Evolutionary conservation across 2,888 invertebrate genomes (phyloP).

Genomic region (Chalcosyrphus nemorum): DNA sequence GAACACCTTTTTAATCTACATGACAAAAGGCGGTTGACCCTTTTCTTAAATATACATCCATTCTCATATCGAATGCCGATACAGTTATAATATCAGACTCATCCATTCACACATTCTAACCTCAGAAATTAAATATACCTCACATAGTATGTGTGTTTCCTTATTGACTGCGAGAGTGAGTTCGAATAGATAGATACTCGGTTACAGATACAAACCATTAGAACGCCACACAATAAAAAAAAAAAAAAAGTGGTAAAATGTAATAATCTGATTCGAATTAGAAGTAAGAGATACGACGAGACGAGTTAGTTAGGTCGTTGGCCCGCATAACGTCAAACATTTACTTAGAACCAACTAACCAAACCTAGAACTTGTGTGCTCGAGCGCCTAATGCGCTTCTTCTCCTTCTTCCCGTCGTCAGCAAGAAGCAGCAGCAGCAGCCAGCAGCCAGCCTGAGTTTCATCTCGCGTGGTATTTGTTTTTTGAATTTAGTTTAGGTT

Average conservation of each 20-base stretch:
- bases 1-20: slow-evolving; percentile 30
- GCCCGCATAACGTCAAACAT: slow-evolving; percentile 49
- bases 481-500: slow-evolving; percentile 49
- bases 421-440: neutral
- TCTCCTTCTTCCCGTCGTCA: too few species aligned
- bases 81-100: slow-evolving; percentile 16
- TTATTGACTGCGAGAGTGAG: slow-evolving; percentile 8
- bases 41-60: slow-evolving; percentile 12
- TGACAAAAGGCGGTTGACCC: slow-evolving; percentile 16
- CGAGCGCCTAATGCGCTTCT: slow-evolving; percentile 17
- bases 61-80: neutral
- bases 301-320: slow-evolving; percentile 55
- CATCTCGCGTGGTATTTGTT: slow-evolving; percentile 51
- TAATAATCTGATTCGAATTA: slow-evolving; percentile 70
- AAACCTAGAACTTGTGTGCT: neutral
- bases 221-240: slow-evolving; percentile 66
- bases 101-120: slow-evolving; percentile 55
- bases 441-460: slow-evolving; percentile 7
- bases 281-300: slow-evolving; percentile 55
- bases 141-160: slow-evolving; percentile 43
- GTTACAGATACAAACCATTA: slow-evolving; percentile 54
- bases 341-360: slow-evolving; percentile 38
- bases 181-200: slow-evolving; percentile 18
- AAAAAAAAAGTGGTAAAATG: slow-evolving; percentile 66
- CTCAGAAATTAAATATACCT: slow-evolving; percentile 37